Evolutionary conservation across 1,140 invertebrate genomes (phyloP).

Genomic region (Nymphalis io): DNA sequence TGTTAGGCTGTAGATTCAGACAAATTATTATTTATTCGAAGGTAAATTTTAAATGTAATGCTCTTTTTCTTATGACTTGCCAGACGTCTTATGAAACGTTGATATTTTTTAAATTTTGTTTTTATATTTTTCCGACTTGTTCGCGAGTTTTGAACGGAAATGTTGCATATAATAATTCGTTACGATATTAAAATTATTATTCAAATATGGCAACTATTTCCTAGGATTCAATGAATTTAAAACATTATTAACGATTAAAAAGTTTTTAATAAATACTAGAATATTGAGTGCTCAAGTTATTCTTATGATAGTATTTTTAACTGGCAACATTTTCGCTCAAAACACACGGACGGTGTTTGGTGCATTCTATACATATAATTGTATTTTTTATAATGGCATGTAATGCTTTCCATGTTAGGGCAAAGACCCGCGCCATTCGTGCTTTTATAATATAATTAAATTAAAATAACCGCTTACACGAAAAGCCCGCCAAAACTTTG

Average conservation of each 20-base stretch:
- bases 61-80: constrained; percentile 45
- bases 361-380: constrained; percentile 47
- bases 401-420: constrained; percentile 66
- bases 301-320: constrained; percentile 10
- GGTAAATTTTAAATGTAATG: constrained; percentile 22
- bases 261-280: constrained; percentile 2
- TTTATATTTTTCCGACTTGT: constrained; percentile 34
- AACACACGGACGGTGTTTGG: constrained; percentile 43
- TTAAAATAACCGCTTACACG: constrained; percentile 10
- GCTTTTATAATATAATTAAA: constrained; percentile 58
- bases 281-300: constrained; percentile 15
- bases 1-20: constrained; percentile 27
- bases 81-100: constrained; percentile 40
- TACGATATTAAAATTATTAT: not conserved
- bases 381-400: constrained; percentile 56
- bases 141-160: constrained; percentile 39
- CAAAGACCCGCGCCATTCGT: constrained; percentile 61
- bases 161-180: constrained; percentile 16
- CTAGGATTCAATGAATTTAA: not conserved
- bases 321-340: constrained; percentile 39
- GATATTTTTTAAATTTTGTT: constrained; percentile 38
- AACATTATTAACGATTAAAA: no score
- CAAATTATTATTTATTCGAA: constrained; percentile 39
- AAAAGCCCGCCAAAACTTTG: constrained; percentile 9
- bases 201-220: not conserved